Evolutionary conservation across 2,113 vertebrate genomes (phyloP).

Genomic region (Ochotona princeps): DNA sequence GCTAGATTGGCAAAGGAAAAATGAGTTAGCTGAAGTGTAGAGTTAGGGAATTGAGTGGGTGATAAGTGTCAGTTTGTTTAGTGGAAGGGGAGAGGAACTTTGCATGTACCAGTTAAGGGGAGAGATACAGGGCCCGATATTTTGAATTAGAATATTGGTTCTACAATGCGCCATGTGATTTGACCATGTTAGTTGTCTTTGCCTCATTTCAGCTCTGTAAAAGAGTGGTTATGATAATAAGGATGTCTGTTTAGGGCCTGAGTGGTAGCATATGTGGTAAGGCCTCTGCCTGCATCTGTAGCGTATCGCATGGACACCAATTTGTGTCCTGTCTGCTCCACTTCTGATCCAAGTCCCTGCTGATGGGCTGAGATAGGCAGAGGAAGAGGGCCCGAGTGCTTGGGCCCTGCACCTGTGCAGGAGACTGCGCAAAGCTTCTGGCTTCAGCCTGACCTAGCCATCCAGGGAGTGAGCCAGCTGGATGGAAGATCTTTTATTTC

Average conservation of each 20-base stretch:
- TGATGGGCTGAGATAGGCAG: too few species aligned
- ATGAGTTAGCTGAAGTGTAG: not conserved
- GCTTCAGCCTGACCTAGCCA: too few species aligned
- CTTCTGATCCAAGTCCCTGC: too few species aligned
- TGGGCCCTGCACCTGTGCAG: too few species aligned
- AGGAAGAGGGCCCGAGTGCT: too few species aligned
- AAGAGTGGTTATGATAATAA: not conserved
- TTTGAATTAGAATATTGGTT: conserved; percentile 15
- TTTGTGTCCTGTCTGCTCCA: too few species aligned
- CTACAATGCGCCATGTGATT: not conserved
- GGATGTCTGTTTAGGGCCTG: not conserved
- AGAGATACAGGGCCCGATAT: not conserved
- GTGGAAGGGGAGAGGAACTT: not conserved
- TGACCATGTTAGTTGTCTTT: conserved; percentile 21
- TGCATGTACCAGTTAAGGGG: conserved; percentile 6
- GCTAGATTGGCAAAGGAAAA: not conserved
- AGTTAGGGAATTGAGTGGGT: not conserved
- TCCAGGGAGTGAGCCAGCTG: too few species aligned
- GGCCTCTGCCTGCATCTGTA: too few species aligned
- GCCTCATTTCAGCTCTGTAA: conserved; percentile 25
- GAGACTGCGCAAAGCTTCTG: too few species aligned
- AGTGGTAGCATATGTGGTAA: too few species aligned
- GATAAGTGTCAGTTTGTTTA: not conserved
- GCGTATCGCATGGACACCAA: too few species aligned
- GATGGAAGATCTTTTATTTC: too few species aligned